Conservation (phyloP, 2,113 vertebrate species). For the Hippocampus barbouri region DNA sequence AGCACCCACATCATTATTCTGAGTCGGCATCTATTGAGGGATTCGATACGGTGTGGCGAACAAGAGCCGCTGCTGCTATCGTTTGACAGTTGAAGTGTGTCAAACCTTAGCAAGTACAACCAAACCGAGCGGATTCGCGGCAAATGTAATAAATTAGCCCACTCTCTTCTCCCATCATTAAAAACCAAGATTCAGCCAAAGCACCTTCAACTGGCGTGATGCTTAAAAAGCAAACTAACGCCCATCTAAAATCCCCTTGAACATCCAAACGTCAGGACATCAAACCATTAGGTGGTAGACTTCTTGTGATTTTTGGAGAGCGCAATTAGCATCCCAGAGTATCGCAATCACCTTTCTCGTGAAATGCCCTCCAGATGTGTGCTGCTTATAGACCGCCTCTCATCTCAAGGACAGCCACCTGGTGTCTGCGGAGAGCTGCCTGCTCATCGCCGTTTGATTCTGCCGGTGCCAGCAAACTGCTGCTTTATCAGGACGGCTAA, state of each 20-base stretch:
- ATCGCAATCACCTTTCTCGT: slow-evolving; percentile 50
- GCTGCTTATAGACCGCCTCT: slow-evolving; percentile 47
- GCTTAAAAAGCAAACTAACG: background rate
- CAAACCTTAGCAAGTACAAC: background rate
- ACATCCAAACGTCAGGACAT: background rate
- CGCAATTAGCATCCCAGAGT: slow-evolving; percentile 24
- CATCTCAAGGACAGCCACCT: slow-evolving; percentile 65
- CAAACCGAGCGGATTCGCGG: background rate
- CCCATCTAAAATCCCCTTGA: background rate
- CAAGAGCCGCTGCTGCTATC: background rate
- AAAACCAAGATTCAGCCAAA: background rate
- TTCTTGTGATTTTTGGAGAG: slow-evolving; percentile 3
- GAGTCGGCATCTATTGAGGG: background rate
- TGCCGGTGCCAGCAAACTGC: slow-evolving; percentile 53
- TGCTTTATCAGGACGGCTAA: slow-evolving; percentile 62
- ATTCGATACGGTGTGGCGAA: background rate
- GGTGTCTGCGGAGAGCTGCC: slow-evolving; percentile 57
- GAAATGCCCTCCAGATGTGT: slow-evolving; percentile 61
- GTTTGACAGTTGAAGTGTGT: background rate
- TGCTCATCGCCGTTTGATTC: slow-evolving; percentile 65
- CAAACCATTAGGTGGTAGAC: background rate
- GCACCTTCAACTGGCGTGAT: background rate
- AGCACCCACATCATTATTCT: background rate
- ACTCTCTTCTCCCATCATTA: background rate
- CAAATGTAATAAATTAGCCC: background rate